These are phyloP conservation scores for Archocentrus centrarchus DNA, from an alignment of 2,113 vertebrate species.

Conservation along the genomic window DNA sequence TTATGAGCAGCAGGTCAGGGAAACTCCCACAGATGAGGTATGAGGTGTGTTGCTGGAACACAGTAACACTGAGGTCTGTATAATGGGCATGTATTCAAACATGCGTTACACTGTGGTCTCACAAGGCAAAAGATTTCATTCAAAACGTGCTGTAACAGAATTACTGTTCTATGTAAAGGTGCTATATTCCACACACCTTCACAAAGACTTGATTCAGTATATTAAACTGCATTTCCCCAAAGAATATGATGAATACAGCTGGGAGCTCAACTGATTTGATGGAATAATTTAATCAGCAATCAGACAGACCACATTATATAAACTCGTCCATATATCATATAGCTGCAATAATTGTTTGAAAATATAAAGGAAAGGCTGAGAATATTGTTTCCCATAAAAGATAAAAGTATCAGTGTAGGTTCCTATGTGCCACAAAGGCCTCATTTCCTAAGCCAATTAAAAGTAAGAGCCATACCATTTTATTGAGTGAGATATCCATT, in stretches of 20 bases:
- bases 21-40: conserved; percentile 19
- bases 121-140: conserved; percentile 26
- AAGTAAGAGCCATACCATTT: neutral
- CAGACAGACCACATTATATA: neutral
- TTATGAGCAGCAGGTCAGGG: neutral
- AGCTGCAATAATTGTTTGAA: neutral
- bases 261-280: conserved; percentile 9
- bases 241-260: conserved; percentile 28
- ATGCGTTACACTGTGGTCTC: neutral
- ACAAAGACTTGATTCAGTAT: conserved; percentile 30
- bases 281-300: conserved; percentile 19
- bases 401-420: neutral
- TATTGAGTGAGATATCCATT: neutral
- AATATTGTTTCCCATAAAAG: neutral
- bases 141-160: neutral
- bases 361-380: neutral
- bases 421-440: neutral
- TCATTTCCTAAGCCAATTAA: neutral
- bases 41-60: conserved; percentile 24
- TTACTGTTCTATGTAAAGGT: neutral
- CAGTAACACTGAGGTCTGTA: neutral
- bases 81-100: conserved; percentile 8
- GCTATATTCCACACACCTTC: neutral
- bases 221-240: conserved; percentile 29
- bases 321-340: neutral